These are phyloP conservation scores for Ellobius talpinus DNA, from an alignment of 2,113 vertebrate genomes.

Conservation along the genomic window DNA sequence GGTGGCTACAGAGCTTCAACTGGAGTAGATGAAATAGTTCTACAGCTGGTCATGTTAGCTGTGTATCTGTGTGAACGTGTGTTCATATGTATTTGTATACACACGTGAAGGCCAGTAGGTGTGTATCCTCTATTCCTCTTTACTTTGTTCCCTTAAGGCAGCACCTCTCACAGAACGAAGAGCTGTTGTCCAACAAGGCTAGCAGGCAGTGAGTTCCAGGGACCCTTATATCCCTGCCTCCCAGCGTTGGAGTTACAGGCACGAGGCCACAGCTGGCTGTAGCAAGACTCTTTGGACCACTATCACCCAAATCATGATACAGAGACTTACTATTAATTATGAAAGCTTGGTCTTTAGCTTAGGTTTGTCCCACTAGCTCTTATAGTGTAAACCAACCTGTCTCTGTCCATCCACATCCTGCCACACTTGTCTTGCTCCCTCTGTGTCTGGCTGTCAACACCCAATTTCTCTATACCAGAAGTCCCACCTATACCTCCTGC, in stretches of 20 bases:
- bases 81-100: background rate
- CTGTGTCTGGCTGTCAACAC: background rate
- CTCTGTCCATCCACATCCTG: background rate
- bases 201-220: too few relatives aligned
- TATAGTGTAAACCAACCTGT: background rate
- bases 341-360: background rate
- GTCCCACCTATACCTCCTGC: background rate
- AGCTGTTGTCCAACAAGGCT: background rate
- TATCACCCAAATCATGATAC: background rate
- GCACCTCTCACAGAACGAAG: background rate
- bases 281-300: background rate
- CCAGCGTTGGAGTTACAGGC: background rate
- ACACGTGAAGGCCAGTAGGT: background rate
- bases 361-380: background rate
- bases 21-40: background rate
- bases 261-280: background rate
- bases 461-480: background rate
- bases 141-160: background rate
- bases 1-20: background rate
- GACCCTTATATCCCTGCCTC: too few relatives aligned
- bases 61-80: background rate
- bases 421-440: background rate
- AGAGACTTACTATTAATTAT: background rate
- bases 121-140: background rate
- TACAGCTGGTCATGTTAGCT: background rate